Conservation (phyloP, 2,113 vertebrate genomes). For the Glaucidium brasilianum region DNA sequence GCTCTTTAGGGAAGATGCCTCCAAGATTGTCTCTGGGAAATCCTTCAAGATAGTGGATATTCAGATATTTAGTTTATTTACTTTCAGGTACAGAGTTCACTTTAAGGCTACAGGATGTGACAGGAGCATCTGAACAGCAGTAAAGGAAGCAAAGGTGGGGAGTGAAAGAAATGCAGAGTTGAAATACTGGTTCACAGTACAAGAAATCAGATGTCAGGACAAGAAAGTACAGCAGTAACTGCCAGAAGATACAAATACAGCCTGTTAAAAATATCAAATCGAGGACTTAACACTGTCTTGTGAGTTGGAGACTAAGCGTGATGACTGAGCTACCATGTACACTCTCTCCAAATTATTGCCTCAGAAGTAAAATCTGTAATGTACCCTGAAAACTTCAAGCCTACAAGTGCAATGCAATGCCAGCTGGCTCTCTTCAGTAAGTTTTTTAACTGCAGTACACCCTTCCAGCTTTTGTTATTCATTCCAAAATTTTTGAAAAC, state of each 20-base stretch:
- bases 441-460: background rate
- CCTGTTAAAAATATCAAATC: background rate
- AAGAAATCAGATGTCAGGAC: background rate
- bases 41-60: background rate
- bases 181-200: background rate
- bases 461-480: background rate
- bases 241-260: background rate
- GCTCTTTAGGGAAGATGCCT: background rate
- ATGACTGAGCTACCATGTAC: background rate
- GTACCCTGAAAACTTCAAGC: background rate
- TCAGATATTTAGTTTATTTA: background rate
- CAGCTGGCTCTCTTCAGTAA: background rate
- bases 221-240: background rate
- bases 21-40: background rate
- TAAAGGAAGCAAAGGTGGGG: background rate
- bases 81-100: background rate
- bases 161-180: background rate
- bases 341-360: background rate
- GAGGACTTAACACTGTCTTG: background rate
- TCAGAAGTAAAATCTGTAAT: background rate
- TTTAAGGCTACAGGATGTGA: background rate
- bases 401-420: background rate
- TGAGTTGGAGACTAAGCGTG: background rate
- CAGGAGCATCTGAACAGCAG: background rate
- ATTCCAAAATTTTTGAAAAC: background rate